Base-by-base conservation (phyloP, 2,797 vertebrate genomes). In the Anableps anableps region DNA sequence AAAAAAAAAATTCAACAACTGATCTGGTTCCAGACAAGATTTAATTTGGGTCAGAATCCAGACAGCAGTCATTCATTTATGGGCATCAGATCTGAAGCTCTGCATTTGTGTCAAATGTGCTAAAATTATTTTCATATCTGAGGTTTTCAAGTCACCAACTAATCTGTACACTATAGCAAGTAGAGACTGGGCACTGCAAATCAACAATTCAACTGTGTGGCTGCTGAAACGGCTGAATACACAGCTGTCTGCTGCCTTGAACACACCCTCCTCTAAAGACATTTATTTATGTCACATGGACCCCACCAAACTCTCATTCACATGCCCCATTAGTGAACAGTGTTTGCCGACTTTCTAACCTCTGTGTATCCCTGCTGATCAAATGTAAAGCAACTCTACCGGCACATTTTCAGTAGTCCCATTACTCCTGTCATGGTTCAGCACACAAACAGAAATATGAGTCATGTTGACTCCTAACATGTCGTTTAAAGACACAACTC, bases 401-500 rank as follows among this genome's bases (percentile, higher is more conserved):
- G 17, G 82, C 38, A 77, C 48, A 53, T 4, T 38, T 47, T 23
- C 23, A 55, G 64, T 36, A 38, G 48, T 60, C 43, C 66, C 74
- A 74, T 60, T 19, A 80, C 38, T 85, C 10, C 55, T 73, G 72
- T 82, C 77, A 74, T 9, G 16, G 74, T 47, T 82, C 5, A 74
- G 29, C 55, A 72, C 60, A 80, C 72, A 83, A 88, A 87, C 58
- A 86, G 41, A 78, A 17, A 75, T 34, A 77, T 79, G 83, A 80
- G 76, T 83, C 85, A 79, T 26, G 10, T 26, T 73, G 64, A 45
- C 26, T n/a, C 14, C 26, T 36, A 83, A 79, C 74, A 45, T 76
- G 72, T 45, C 60, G 5, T 41, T 85, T 68, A 75, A n/a, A 31
- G 74, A 79, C 83, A 81, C 17, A 36, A 48, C 23, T 76, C 48